Evolutionary conservation across 2,113 vertebrate genomes (phyloP).

Genomic region (Mustela lutreola): DNA sequence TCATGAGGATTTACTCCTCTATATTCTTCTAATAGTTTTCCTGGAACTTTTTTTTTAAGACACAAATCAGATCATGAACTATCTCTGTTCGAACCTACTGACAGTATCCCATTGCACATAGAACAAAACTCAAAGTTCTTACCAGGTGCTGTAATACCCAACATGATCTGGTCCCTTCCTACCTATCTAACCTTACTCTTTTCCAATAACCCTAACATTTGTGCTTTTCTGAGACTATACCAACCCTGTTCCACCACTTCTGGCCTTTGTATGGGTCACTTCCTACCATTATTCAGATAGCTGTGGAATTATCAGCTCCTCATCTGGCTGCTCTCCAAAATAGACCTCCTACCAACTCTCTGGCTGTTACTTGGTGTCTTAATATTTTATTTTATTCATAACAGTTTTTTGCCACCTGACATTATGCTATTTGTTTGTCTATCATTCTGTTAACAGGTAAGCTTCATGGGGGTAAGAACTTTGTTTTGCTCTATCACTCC

Average conservation of each 20-base stretch:
- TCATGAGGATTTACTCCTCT: neutral
- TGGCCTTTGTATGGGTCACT: neutral
- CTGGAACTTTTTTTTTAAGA: neutral
- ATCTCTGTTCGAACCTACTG: neutral
- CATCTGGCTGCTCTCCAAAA: neutral
- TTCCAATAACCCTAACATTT: neutral
- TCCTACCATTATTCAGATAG: neutral
- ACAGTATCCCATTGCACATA: neutral
- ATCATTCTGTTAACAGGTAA: neutral
- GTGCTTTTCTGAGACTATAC: neutral
- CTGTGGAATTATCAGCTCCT: neutral
- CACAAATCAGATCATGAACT: neutral
- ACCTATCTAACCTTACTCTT: neutral
- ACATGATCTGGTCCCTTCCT: neutral
- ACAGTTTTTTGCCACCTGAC: neutral
- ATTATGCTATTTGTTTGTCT: neutral
- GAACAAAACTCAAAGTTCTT: conserved; percentile 6
- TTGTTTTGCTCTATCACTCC: neutral
- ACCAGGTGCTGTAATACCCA: neutral
- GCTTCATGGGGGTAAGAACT: neutral
- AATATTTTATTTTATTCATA: neutral
- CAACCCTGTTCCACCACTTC: neutral
- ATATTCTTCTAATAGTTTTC: neutral
- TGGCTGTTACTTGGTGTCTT: neutral
- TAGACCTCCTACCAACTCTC: neutral